Conservation (phyloP, 2,113 vertebrate genomes). For the Natator depressus region DNA sequence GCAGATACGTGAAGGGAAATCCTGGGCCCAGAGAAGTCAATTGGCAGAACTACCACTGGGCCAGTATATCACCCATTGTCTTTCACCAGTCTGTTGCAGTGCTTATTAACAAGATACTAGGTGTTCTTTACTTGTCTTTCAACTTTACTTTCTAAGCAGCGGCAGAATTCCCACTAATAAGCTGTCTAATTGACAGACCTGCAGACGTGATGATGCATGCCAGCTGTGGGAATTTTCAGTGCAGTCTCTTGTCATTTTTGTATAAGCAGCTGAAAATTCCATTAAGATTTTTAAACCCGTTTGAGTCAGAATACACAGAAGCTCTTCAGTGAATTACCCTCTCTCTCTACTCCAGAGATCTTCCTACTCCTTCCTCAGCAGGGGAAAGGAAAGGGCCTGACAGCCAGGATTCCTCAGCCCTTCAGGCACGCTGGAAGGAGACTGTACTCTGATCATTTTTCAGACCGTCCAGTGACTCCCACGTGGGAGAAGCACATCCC, state of each 20-base stretch:
- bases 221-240: not conserved
- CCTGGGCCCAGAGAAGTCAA: not conserved
- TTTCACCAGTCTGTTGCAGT: not conserved
- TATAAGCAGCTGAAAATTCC: not conserved
- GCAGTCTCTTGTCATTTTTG: not conserved
- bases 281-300: not conserved
- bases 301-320: not conserved
- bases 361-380: not conserved
- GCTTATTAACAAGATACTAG: not conserved
- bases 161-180: not conserved
- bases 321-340: not conserved
- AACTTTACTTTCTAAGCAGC: not conserved
- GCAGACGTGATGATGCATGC: not conserved
- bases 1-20: not conserved
- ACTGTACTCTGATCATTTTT: not conserved
- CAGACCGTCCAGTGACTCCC: not conserved
- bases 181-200: not conserved
- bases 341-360: not conserved
- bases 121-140: too few relatives aligned
- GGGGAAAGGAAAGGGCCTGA: not conserved
- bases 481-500: not conserved
- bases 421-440: not conserved
- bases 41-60: not conserved
- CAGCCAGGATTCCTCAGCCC: not conserved
- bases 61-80: not conserved